These are phyloP conservation scores for Dromiciops gliroides DNA, from an alignment of 2,113 vertebrate genomes.

Conservation along the genomic window DNA sequence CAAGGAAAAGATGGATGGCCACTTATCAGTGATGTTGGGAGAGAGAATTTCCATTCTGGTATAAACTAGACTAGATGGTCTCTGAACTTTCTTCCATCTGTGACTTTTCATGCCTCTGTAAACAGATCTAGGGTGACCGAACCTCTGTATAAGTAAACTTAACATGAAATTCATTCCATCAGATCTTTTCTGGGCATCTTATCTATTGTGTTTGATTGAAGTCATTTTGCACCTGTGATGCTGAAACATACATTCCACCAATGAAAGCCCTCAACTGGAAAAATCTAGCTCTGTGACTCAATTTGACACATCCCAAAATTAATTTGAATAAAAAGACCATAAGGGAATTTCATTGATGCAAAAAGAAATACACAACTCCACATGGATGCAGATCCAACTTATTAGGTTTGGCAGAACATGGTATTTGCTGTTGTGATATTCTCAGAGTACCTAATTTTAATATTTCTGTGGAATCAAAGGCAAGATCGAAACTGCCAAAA, in stretches of 20 bases:
- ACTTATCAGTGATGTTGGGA: neutral
- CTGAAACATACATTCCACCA: constrained; percentile 26
- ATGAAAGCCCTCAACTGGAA: constrained; percentile 60
- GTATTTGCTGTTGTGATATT: constrained; percentile 25
- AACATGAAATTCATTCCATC: neutral
- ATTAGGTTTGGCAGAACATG: constrained; percentile 66
- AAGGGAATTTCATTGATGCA: constrained; percentile 56
- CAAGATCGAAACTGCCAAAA: constrained; percentile 55
- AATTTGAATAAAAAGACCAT: constrained; percentile 20
- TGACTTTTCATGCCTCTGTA: neutral
- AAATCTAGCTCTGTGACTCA: constrained; percentile 66
- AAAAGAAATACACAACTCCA: constrained; percentile 57
- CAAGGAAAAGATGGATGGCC: neutral
- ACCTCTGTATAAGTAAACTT: neutral
- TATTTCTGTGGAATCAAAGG: constrained; percentile 51
- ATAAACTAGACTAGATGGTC: neutral
- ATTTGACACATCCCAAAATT: constrained; percentile 63
- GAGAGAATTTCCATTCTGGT: neutral
- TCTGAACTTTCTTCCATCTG: neutral
- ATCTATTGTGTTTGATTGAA: constrained; percentile 37
- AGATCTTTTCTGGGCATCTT: neutral
- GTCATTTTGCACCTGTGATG: constrained; percentile 27
- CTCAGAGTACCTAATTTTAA: constrained; percentile 69
- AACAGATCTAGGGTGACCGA: neutral
- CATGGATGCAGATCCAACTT: constrained; percentile 55